These are phyloP conservation scores for Leucoraja ocellata DNA, from an alignment of 2,797 vertebrate genomes.

Conservation along the genomic window DNA sequence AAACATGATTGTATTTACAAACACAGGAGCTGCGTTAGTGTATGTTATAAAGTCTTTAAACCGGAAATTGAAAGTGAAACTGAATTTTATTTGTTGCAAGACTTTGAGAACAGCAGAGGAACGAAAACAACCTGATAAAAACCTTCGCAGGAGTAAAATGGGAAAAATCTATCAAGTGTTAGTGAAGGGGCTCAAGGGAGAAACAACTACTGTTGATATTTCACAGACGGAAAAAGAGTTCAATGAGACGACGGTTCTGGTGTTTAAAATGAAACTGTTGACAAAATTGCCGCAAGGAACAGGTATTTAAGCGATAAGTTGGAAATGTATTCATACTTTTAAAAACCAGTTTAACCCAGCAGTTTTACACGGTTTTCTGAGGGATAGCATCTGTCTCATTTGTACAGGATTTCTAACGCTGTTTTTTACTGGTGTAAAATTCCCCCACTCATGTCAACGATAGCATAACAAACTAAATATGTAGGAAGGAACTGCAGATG, in stretches of 20 bases:
- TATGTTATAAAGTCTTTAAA: not conserved
- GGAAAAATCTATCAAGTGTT: conserved; percentile 54
- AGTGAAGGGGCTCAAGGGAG: conserved; percentile 48
- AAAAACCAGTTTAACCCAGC: too few species aligned
- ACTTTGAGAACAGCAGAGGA: too few species aligned
- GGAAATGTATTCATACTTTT: too few species aligned
- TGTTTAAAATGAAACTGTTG: conserved; percentile 51
- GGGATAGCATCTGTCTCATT: too few species aligned
- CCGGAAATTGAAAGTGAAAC: conserved; percentile 19
- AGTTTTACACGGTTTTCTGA: too few species aligned
- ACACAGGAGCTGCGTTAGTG: too few species aligned
- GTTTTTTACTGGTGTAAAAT: too few species aligned
- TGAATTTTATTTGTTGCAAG: not conserved
- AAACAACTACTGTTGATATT: conserved; percentile 49
- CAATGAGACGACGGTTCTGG: conserved; percentile 46
- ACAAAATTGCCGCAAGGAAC: conserved; percentile 45
- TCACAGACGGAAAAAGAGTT: conserved; percentile 53
- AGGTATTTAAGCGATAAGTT: conserved; percentile 44
- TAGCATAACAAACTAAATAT: too few species aligned
- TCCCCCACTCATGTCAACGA: too few species aligned
- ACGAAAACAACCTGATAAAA: not conserved
- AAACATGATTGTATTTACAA: not conserved
- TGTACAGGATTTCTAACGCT: too few species aligned
- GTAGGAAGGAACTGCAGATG: too few species aligned
- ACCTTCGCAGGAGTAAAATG: conserved; percentile 44